Evolutionary conservation across 2,113 vertebrate genomes (phyloP).

Genomic region (Sturnira hondurensis): DNA sequence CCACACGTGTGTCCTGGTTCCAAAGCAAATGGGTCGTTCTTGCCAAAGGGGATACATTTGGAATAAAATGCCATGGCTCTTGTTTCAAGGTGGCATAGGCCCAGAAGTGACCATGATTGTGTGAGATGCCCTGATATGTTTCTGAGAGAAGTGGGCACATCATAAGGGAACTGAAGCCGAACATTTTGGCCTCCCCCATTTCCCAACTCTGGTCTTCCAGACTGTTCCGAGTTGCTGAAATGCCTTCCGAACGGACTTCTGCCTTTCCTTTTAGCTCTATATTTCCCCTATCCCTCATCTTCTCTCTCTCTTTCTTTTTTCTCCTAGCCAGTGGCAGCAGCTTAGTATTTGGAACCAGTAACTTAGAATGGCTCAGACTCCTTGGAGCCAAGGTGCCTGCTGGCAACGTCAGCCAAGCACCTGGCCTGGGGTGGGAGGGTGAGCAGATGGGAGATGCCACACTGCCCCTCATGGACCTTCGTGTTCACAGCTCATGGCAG

Average conservation of each 20-base stretch:
- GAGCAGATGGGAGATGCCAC: neutral
- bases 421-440: neutral
- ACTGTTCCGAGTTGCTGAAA: neutral
- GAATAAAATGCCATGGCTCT: neutral
- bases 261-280: neutral
- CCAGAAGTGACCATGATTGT: neutral
- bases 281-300: neutral
- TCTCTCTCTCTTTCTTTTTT: neutral
- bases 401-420: neutral
- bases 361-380: slow-evolving; percentile 58
- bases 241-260: neutral
- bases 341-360: slow-evolving; percentile 33
- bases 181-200: neutral
- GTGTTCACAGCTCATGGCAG: neutral
- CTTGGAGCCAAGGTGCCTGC: slow-evolving; percentile 56
- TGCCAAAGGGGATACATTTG: neutral
- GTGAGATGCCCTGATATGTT: neutral
- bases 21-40: neutral
- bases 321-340: neutral
- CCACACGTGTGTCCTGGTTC: slow-evolving; percentile 1
- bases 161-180: neutral
- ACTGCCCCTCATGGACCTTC: neutral
- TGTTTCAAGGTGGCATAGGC: slow-evolving; percentile 1
- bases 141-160: neutral
- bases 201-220: neutral